Conservation (phyloP, 1,140 invertebrate species). For the Drosophila varians region DNA sequence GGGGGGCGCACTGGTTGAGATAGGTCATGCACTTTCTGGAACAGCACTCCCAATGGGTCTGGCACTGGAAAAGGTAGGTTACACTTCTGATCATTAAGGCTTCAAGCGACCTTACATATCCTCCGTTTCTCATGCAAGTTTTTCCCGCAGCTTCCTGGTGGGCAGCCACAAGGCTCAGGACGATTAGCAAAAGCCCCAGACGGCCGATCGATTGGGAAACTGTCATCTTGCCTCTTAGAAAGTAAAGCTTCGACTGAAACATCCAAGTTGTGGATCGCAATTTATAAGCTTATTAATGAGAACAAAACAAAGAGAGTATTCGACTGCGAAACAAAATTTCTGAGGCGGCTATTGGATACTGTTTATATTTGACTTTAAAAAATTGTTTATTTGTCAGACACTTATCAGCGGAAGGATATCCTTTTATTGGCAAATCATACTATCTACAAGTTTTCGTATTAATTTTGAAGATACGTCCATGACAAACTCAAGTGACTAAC, state of each 20-base stretch:
- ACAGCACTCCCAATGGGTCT: constrained; percentile 70
- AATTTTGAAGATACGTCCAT: background rate
- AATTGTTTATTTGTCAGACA: background rate
- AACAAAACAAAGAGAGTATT: constrained; percentile 7
- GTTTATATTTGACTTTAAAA: background rate
- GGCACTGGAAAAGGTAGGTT: constrained; percentile 47
- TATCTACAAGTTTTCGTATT: background rate
- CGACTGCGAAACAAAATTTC: background rate
- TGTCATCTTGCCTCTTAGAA: constrained; percentile 51
- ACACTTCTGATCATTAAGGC: background rate
- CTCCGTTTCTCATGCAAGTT: constrained; percentile 43
- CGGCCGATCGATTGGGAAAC: background rate
- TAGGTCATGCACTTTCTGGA: constrained; percentile 74
- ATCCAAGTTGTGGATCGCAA: constrained; percentile 3
- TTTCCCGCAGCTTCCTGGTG: background rate
- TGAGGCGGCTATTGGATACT: constrained; percentile 24
- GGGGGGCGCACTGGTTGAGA: constrained; percentile 39
- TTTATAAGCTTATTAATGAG: constrained; percentile 13
- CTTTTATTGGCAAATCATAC: background rate
- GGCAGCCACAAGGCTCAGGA: constrained; percentile 22
- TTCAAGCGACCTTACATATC: constrained; percentile 52
- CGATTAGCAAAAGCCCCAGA: constrained; percentile 10
- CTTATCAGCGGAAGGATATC: background rate
- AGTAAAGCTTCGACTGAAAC: constrained; percentile 44
- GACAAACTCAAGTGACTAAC: background rate